Base-by-base conservation (phyloP, 2,797 vertebrate species). In the Artibeus jamaicensis region DNA sequence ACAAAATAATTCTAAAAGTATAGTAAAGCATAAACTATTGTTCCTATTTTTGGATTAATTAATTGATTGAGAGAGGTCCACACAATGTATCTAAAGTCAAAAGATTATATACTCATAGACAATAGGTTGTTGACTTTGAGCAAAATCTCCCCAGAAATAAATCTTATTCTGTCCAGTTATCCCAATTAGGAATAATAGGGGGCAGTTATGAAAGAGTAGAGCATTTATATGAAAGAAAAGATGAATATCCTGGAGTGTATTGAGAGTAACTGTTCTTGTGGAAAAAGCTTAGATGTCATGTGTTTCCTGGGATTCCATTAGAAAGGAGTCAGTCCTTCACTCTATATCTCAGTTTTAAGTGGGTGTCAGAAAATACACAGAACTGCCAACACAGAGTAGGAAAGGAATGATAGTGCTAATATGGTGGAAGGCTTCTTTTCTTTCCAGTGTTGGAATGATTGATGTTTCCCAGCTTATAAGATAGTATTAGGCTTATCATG, bases 1-100 rank as follows among this genome's bases (percentile, higher is more conserved):
- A 90, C 24, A 74, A 55, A 94, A 84, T 78, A 68, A 81, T 93
- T 19, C 70, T 91, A 86, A 89, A 82, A 76, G 14, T 65, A 59
- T 26, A 59, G n/a, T 57, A 29, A 22, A 84, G 3, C 46, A 57
- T 86, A 7, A 91, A 53, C 29, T 77, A 78, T 81, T 81, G 39
- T 71, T 88, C 9, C 29, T 67, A 22, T 68, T n/a, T 92, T 79
- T 46, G 4, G 1, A 14, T 71, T 21, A 89, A 73, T 89, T 74
- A 93, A 78, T 82, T 78, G 53, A 42, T 34, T 70, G 44, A 21
- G 14, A 70, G 14, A 88, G 16, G 12, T 53, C 11, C 6, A 32
- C 2, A 37, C 1, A 44, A 6, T 88, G 18, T 12, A 53, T 85
- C 57, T 96, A 77, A 55, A 83, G 29, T 83, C 48, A 86, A 12